Percentiles rank a stretch among this genome's conserved stretches.
Conservation (phyloP, 2,113 vertebrate species). For the Boleophthalmus pectinirostris region DNA sequence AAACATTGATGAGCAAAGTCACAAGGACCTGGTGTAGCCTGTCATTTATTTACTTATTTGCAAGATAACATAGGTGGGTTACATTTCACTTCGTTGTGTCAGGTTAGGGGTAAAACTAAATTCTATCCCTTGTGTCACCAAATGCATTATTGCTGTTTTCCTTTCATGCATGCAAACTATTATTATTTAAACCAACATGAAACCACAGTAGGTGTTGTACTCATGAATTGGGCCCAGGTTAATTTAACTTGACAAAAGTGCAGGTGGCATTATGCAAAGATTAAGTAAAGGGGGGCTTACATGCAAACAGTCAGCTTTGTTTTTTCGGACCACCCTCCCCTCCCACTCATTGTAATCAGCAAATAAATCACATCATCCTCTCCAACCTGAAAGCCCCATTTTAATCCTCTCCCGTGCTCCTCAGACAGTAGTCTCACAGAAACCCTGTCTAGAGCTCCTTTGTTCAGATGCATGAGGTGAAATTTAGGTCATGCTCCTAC, state of each 20-base stretch:
- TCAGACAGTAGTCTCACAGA: conserved; percentile 63
- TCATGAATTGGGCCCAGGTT: conserved; percentile 25
- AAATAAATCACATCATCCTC: conserved; percentile 75
- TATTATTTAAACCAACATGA: conserved; percentile 7
- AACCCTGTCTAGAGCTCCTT: conserved; percentile 58
- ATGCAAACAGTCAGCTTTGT: conserved; percentile 77
- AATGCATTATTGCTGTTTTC: background rate
- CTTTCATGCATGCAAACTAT: conserved; percentile 7
- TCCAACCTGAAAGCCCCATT: conserved; percentile 62
- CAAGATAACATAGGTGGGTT: background rate
- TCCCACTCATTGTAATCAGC: conserved; percentile 65
- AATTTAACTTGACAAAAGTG: conserved; percentile 56
- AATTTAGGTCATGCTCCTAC: conserved; percentile 66
- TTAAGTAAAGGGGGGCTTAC: conserved; percentile 23
- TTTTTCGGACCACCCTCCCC: conserved; percentile 40
- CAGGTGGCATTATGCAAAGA: conserved; percentile 56
- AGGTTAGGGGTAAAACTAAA: background rate
- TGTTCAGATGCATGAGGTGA: conserved; percentile 69
- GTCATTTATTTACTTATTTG: conserved; percentile 32
- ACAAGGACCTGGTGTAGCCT: conserved; percentile 9
- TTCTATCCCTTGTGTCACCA: background rate
- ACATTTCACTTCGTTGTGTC: background rate
- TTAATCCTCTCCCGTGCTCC: conserved; percentile 58
- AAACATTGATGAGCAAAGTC: conserved; percentile 40
- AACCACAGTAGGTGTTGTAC: background rate